Evolutionary conservation across 2,797 vertebrate genomes (phyloP).

Genomic region (Mormyrops attenuatus): DNA sequence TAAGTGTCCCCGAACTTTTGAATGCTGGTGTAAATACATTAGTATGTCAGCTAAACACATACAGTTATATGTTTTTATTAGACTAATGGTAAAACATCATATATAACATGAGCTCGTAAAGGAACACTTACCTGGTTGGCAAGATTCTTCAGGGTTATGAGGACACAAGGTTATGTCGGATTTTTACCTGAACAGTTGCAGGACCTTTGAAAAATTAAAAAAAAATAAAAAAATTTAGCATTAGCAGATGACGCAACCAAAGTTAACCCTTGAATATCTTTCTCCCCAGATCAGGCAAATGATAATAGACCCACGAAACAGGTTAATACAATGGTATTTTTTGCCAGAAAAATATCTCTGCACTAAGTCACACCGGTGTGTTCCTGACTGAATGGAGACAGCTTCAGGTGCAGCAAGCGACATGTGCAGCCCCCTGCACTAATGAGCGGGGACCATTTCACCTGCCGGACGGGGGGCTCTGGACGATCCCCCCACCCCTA

Average conservation of each 20-base stretch:
- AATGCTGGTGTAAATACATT: background rate
- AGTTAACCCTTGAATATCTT: background rate
- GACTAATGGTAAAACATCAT: background rate
- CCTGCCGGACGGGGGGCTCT: slow-evolving; percentile 89
- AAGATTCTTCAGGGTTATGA: background rate
- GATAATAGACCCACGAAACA: slow-evolving; percentile 34
- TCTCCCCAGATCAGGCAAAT: slow-evolving; percentile 59
- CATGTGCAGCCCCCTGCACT: slow-evolving; percentile 81
- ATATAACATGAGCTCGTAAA: background rate
- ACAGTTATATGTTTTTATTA: background rate
- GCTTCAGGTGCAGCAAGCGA: slow-evolving; percentile 22
- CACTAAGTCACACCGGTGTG: background rate
- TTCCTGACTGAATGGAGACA: background rate
- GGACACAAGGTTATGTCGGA: background rate
- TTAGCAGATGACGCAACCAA: background rate
- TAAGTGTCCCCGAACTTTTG: no score
- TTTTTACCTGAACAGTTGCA: background rate
- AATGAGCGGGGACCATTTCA: slow-evolving; percentile 99
- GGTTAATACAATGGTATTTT: background rate
- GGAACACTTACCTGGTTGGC: background rate
- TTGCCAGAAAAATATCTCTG: no score
- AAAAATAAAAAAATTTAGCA: no score
- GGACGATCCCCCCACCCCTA: slow-evolving; percentile 52
- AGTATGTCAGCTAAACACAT: background rate
- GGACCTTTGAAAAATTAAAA: no score